phyloP scores from a whole-genome alignment of 37 sponge, comb jelly and placozoan species.

The Cliona cf. orientalis region DNA sequence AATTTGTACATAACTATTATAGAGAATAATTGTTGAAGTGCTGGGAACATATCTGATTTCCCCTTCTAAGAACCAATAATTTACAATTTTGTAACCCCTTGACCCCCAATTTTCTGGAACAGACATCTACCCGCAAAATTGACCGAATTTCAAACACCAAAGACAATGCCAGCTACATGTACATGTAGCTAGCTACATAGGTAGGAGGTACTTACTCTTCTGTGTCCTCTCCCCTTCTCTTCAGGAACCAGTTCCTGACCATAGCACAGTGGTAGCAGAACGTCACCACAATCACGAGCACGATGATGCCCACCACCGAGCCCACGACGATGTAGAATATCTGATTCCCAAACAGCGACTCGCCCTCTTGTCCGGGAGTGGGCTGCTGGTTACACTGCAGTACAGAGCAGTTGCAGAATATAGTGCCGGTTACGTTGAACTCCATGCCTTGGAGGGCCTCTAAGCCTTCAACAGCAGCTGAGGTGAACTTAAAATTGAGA shows the following conservation, averaged over 20 bases:
- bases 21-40: too few relatives aligned
- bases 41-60: too few relatives aligned
- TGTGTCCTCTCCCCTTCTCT: conserved; percentile 9
- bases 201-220: conserved; percentile 43
- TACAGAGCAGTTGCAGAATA: conserved; percentile 18
- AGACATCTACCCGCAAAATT: not conserved
- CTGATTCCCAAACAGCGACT: not conserved
- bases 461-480: not conserved
- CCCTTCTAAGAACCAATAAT: not conserved
- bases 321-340: conserved; percentile 50
- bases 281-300: conserved; percentile 36
- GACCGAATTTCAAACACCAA: not conserved
- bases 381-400: not conserved
- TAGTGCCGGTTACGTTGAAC: conserved; percentile 5
- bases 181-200: too few relatives aligned
- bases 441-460: not conserved
- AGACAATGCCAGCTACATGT: not conserved
- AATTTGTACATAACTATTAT: too few relatives aligned
- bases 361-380: not conserved
- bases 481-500: conserved; percentile 7
- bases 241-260: conserved; percentile 5
- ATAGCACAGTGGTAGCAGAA: conserved; percentile 63
- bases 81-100: not conserved
- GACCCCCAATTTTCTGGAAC: not conserved
- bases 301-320: conserved; percentile 48